Conservation (phyloP, 2,888 invertebrate species). For the Apodemia hepburni region DNA sequence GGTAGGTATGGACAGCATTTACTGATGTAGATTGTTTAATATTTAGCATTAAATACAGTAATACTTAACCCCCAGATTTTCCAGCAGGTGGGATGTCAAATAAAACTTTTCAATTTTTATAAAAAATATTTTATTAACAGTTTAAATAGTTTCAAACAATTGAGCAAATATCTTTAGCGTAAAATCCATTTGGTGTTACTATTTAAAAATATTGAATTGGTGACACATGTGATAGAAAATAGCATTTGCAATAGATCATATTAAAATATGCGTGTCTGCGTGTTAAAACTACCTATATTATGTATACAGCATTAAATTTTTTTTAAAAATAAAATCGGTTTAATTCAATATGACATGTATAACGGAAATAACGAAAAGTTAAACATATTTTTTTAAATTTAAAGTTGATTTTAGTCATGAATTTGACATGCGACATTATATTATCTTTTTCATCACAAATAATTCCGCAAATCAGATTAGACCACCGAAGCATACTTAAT, state of each 20-base stretch:
- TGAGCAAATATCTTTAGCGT: conserved; percentile 63
- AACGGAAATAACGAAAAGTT: background rate
- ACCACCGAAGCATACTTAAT: too few relatives aligned
- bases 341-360: background rate
- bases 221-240: conserved; percentile 44
- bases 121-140: conserved; percentile 21
- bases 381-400: background rate
- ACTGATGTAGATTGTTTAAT: too few relatives aligned
- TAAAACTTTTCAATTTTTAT: conserved; percentile 14
- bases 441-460: too few relatives aligned
- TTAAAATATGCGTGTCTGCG: conserved; percentile 20
- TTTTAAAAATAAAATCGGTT: too few relatives aligned
- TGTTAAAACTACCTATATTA: conserved; percentile 26
- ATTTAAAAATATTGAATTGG: conserved; percentile 44
- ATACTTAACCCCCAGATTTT: conserved; percentile 12
- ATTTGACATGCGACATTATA: background rate
- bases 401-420: background rate
- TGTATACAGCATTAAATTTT: background rate
- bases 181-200: conserved; percentile 36
- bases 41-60: background rate
- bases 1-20: too few relatives aligned
- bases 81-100: too few relatives aligned
- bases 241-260: conserved; percentile 32
- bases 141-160: conserved; percentile 32
- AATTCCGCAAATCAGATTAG: too few relatives aligned